Evolutionary conservation across 2,797 vertebrate species (phyloP), one percentile per base, ranked within the genome.

Genomic region (Glossophaga mutica): DNA sequence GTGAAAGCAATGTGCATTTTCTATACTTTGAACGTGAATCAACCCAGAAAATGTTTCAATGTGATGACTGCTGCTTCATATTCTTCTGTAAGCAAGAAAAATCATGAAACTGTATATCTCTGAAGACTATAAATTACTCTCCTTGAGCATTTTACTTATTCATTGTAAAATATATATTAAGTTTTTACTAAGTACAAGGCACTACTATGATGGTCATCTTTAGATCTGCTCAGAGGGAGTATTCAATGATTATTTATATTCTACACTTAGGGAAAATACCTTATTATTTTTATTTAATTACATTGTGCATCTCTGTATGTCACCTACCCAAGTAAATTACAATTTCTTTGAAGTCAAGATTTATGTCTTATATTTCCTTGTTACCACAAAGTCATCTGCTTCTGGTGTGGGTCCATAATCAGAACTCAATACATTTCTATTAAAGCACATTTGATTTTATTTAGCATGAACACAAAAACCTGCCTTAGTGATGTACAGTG

Each of bases 1-100:
- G 9, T 77, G 50, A 92, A 92, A 84, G 71, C 52, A 82, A 78
- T 19, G 55, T 57, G 81, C 78, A 59, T 84, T 90, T 90, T 79
- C 7, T 39, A 39, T 24, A 76, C 65, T 91, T 67, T 79, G 10
- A 65, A 86, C 0, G 2, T 55, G 73, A 74, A 9, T 78, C 37
- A 85, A 62, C 19, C 9, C 70, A 85, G 37, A 78, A 92, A 89
- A 65, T 89, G 37, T 78, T 94, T 92, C 86, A 70, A 84, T n/a
- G 82, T n/a, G n/a, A 77, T 55, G 29, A 37, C 22, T 76, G 10
- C 11, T 83, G 32, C 22, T 12, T 88, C 12, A 82, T 70, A 65
- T 59, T 94, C 48, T 70, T 70, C 39, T 70, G 39, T 57, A 19
- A 91, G n/a, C 16, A 87, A 44, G n/a, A 10, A 77, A 94, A 92